These are phyloP conservation scores for Syrista parreyssii DNA, from an alignment of 2,888 invertebrate species.

Conservation along the genomic window DNA sequence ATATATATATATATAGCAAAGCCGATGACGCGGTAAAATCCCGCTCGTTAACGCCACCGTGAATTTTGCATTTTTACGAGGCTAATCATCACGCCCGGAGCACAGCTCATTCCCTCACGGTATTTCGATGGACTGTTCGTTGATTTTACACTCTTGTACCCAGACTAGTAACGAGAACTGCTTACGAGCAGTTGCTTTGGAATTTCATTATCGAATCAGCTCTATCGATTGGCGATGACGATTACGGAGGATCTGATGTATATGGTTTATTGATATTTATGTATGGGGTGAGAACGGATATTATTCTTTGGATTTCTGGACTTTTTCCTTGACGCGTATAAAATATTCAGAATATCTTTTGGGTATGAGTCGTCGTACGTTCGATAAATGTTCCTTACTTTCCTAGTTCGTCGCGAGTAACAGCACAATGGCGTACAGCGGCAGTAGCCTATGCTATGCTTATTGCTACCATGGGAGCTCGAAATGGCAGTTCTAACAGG, in stretches of 20 bases:
- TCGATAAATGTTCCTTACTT: background rate
- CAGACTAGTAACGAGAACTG: background rate
- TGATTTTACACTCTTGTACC: background rate
- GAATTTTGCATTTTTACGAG: slow-evolving; percentile 5
- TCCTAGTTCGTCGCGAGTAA: background rate
- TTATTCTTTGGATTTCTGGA: too few species aligned
- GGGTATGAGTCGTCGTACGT: background rate
- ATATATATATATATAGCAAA: background rate
- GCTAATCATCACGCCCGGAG: background rate
- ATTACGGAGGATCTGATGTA: background rate
- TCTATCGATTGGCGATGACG: background rate
- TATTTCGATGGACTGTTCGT: background rate
- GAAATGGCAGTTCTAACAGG: slow-evolving; percentile 19
- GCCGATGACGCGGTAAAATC: background rate
- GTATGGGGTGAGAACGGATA: background rate
- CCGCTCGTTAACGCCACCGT: background rate
- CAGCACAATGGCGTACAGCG: background rate
- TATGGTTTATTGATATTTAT: background rate
- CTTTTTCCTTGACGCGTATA: background rate
- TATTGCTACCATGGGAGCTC: slow-evolving; percentile 43
- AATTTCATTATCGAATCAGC: background rate
- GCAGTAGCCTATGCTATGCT: slow-evolving; percentile 14
- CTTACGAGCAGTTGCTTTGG: background rate
- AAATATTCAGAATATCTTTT: background rate
- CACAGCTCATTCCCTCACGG: background rate